phyloP scores from a whole-genome alignment of 2,888 invertebrate species.

The Phyllotreta cruciferae region DNA sequence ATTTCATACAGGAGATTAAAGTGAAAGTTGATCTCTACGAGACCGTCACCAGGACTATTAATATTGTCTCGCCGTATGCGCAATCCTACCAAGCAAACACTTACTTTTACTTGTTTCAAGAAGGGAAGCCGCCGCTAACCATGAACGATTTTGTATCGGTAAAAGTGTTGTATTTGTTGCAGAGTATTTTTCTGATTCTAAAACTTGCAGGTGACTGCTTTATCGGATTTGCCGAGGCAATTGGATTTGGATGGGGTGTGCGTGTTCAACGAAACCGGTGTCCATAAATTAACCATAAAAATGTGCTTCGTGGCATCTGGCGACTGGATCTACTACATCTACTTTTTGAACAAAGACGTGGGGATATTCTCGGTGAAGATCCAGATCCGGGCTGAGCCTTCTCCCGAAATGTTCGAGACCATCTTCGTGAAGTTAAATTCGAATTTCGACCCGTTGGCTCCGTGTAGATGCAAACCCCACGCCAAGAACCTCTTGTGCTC shows the following conservation, averaged over 20 bases:
- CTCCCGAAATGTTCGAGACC: constrained; percentile 8
- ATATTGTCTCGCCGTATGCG: constrained; percentile 39
- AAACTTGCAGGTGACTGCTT: neutral
- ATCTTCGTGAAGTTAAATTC: constrained; percentile 39
- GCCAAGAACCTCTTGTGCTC: constrained; percentile 46
- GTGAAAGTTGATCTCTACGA: constrained; percentile 38
- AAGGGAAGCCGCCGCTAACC: constrained; percentile 22
- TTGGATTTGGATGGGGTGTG: constrained; percentile 20
- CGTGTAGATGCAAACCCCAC: constrained; percentile 43
- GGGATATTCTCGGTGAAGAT: constrained; percentile 52
- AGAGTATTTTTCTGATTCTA: too few relatives aligned
- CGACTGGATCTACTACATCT: constrained; percentile 39
- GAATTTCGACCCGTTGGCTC: constrained; percentile 30
- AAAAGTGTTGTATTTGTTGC: too few relatives aligned
- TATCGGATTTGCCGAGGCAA: constrained; percentile 36
- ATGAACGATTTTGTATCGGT: constrained; percentile 36
- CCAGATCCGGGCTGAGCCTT: constrained; percentile 26
- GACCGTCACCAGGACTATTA: constrained; percentile 19
- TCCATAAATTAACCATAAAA: constrained; percentile 14
- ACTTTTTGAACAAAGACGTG: constrained; percentile 45
- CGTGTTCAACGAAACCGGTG: constrained; percentile 32
- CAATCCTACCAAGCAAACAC: constrained; percentile 37
- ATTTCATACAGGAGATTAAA: constrained; percentile 38
- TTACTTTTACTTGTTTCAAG: constrained; percentile 34
- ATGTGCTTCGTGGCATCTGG: constrained; percentile 38